A percentile compares a stretch with the other conserved stretches of the same genome.
Conservation (phyloP, 64 coral and sea anemone species). For the Montipora foliosa region DNA sequence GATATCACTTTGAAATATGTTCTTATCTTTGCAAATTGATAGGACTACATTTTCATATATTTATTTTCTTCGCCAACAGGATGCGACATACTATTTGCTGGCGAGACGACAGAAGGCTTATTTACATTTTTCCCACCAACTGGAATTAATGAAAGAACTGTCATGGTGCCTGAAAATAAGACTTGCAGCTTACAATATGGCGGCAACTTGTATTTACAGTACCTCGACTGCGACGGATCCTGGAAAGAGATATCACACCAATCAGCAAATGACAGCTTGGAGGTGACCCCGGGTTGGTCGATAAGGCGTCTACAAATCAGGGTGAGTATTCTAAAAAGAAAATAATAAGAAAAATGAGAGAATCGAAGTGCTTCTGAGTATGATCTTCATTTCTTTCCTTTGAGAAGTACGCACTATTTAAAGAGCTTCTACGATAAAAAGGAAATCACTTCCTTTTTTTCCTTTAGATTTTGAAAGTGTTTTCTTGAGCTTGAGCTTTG, state of each 20-base stretch:
- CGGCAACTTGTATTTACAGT: background rate
- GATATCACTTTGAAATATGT: no score
- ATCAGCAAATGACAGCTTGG: background rate
- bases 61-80: background rate
- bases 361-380: no score
- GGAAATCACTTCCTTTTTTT: no score
- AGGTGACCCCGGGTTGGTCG: background rate
- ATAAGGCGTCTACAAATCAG: background rate
- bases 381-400: no score
- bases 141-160: background rate
- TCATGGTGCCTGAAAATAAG: background rate
- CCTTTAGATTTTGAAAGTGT: no score
- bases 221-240: background rate
- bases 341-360: no score
- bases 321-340: background rate
- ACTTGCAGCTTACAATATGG: constrained; percentile 4
- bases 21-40: background rate
- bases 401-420: no score
- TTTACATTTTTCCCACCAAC: background rate
- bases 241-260: background rate
- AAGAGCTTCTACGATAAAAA: no score
- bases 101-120: background rate
- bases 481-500: no score
- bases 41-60: background rate
- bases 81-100: constrained; percentile 9